Evolutionary conservation across 2,113 vertebrate species (phyloP), one percentile per base, ranked within the genome.

Genomic region (Cololabis saira): DNA sequence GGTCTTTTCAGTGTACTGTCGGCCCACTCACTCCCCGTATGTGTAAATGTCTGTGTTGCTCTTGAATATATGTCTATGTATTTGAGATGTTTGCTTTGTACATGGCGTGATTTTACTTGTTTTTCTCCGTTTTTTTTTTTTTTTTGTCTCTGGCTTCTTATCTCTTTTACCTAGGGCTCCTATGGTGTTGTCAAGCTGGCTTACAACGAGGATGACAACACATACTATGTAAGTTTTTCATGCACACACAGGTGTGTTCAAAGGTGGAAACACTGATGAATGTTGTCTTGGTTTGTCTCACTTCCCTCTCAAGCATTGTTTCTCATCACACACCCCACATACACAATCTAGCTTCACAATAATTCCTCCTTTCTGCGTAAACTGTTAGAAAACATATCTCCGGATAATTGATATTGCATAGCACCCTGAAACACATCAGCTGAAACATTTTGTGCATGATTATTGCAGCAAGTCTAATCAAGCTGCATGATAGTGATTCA

Each of bases 111-210:
- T 30, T 21, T 62, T 14, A 45, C 37, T 16, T 33, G 4, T 12
- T 51, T 30, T 78, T 67, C 71, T 84, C 17, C 40, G 3, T 56
- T 45, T 57, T 82, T 16, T 56, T 18, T 18, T 24, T 56, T 45
- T 57, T 82, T 16, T 56, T 18, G 24, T 24, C 3, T 21, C 14
- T 24, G 63, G 12, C 10, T 71, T n/a, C 4, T 61, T 0, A 67
- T 58, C 57, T 61, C 12, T 61, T 56, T 67, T 18, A 37, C 72
- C 65, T 62, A 99, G 98, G 98, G 98, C 85, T 99, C 98, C 76
- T 99, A 99, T 0, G 98, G 98, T 0, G 97, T 99, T 68, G 98
- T 99, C 89, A 98, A 98, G 89, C 90, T 99, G 91, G 98, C 98
- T 14, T 99, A 99, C 92, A 99, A 99, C 0, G 97, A 99, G 85